Evolutionary conservation across 2,113 vertebrate genomes (phyloP).

Genomic region (Cyphomyrus plagiostoma): DNA sequence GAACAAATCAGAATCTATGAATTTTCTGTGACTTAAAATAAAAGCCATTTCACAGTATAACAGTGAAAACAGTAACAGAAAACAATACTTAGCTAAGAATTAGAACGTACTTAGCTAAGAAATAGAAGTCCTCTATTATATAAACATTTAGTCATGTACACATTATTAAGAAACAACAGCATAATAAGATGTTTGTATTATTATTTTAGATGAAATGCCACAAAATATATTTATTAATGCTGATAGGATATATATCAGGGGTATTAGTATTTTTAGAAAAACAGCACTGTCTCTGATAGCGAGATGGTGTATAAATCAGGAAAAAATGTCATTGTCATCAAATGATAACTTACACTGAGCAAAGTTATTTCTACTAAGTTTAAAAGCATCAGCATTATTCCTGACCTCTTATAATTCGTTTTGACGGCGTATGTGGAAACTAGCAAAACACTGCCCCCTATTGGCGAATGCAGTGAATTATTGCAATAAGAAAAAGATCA

Average conservation of each 20-base stretch:
- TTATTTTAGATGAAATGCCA: neutral
- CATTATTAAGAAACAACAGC: neutral
- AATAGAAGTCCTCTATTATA: neutral
- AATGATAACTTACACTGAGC: neutral
- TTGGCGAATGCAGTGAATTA: neutral
- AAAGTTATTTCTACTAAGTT: neutral
- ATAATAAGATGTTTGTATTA: neutral
- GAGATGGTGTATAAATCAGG: neutral
- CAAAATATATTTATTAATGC: neutral
- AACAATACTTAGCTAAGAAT: neutral
- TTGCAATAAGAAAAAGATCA: neutral
- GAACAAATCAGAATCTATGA: neutral
- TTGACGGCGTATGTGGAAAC: neutral
- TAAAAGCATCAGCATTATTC: neutral
- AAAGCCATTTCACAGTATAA: neutral
- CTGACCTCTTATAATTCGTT: neutral
- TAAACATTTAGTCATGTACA: neutral
- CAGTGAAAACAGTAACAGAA: neutral
- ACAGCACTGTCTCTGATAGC: neutral
- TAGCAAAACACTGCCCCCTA: neutral
- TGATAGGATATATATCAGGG: neutral
- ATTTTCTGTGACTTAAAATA: neutral
- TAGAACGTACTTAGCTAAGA: neutral
- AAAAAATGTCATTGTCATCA: neutral
- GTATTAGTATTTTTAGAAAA: neutral